Base-by-base conservation (phyloP, 1,140 invertebrate species). In the Drosophila paulistorum region DNA sequence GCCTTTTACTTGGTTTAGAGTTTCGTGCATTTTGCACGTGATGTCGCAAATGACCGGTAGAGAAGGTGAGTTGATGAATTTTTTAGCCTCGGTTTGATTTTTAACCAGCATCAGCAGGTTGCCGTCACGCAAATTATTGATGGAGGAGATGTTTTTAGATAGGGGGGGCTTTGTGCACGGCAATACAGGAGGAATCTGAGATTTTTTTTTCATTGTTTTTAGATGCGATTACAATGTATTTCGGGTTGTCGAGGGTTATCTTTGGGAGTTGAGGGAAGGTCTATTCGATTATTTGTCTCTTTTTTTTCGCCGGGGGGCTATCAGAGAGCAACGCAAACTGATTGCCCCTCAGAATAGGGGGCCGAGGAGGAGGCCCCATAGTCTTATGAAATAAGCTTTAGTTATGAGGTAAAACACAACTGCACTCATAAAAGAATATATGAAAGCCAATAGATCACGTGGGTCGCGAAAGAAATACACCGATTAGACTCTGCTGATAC, bases 171-270 rank as follows among this genome's bases (percentile, higher is more conserved):
- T 60, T 60, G 33, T 60, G 39, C 14, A 60, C 33, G 30, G 58
- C 58, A 37, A 60, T 60, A 35, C 30, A 60, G 33, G 33, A 60
- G 33, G 48, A 45, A 42, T 45, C n/a, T 4, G 33, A n/a, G 9
- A 60, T 60, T 60, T 60, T 60, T 60, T 60, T 45, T 45, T n/a
- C 42, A 45, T 45, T 17, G 42, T 45, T 45, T 7, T 45, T 45
- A 13, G 11, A 39, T 39, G 37, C 37, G 37, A 39, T 39, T 39
- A 39, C 37, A 2, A 39, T 39, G 37, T 39, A 39, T 39, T 39
- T 45, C 6, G 42, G 42, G n/a, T 45, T 45, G 7, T 45, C 13
- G n/a, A 45, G 42, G 5, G 42, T n/a, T 45, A 14, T 45, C 17
- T n/a, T 45, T 45, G 42, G n/a, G 17, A 45, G 42, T 45, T 45